Conservation (phyloP, 2,888 invertebrate species). For the Watsonalla cultraria region DNA sequence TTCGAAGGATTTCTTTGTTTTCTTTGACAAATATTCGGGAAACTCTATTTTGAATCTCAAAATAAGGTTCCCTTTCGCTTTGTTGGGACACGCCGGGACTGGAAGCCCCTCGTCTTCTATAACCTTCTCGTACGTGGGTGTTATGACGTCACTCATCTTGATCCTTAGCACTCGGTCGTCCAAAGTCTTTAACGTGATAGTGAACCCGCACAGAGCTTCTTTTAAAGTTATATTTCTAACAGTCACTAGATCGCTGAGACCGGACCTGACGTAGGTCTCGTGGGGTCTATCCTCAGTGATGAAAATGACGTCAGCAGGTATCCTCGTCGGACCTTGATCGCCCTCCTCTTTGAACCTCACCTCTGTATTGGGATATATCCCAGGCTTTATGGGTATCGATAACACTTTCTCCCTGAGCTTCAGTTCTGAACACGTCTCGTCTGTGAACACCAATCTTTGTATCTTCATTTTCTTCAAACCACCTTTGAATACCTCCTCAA, state of each 20-base stretch:
- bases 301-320: constrained; percentile 87
- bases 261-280: constrained; percentile 81
- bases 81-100: constrained; percentile 76
- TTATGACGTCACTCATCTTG: constrained; percentile 84
- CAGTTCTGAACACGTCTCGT: constrained; percentile 79
- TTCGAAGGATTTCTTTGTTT: constrained; percentile 59
- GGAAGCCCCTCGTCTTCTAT: constrained; percentile 87
- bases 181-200: constrained; percentile 82
- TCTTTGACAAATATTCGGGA: constrained; percentile 64
- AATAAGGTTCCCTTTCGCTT: constrained; percentile 83
- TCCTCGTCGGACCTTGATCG: constrained; percentile 86
- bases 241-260: constrained; percentile 82
- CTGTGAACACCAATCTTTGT: constrained; percentile 82
- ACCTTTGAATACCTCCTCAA: constrained; percentile 83
- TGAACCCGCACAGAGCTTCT: constrained; percentile 85
- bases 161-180: constrained; percentile 84
- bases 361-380: constrained; percentile 84
- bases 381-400: constrained; percentile 85
- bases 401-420: constrained; percentile 85
- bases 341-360: constrained; percentile 88
- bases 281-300: constrained; percentile 85
- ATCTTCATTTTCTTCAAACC: constrained; percentile 92
- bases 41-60: constrained; percentile 80
- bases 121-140: constrained; percentile 83
- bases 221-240: constrained; percentile 79